These are phyloP conservation scores for Mus musculus DNA, from an alignment of 2,113 vertebrate species.

Conservation along the genomic window GRCm39 chr3:136878001-136878500, in stretches of 20 bases:
- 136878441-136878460: conserved; percentile 39
- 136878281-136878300: background rate
- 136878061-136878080: background rate
- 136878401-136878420: conserved; percentile 31
- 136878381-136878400: background rate
- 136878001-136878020: background rate
- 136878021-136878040: background rate
- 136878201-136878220: background rate
- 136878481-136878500: background rate
- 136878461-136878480: background rate
- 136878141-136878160: background rate
- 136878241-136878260: background rate
- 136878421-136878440: conserved; percentile 56
- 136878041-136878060: background rate
- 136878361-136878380: background rate
- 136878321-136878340: background rate
- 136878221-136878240: background rate
- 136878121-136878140: background rate
- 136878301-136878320: no score
- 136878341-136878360: background rate
- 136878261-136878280: background rate
- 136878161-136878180: background rate
- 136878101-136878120: background rate
- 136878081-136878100: background rate
- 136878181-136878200: background rate